Conservation (phyloP, 2,888 invertebrate genomes). For the Rhamnusium bicolor region DNA sequence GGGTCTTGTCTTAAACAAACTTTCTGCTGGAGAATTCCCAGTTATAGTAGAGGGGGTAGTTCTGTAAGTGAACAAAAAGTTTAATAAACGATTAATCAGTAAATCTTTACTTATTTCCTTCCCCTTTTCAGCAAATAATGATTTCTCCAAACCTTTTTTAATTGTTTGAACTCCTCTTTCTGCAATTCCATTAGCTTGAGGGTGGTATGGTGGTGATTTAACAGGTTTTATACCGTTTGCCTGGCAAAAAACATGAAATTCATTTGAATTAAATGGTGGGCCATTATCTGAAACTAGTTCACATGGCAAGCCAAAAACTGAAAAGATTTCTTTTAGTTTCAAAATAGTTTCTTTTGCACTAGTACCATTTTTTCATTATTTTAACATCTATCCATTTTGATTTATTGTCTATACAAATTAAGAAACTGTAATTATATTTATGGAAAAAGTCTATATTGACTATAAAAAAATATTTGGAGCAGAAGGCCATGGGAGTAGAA, state of each 20-base stretch:
- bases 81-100: too few species aligned
- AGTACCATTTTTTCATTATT: slow-evolving; percentile 47
- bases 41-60: too few species aligned
- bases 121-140: slow-evolving; percentile 26
- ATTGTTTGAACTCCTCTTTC: slow-evolving; percentile 51
- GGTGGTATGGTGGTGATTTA: slow-evolving; percentile 53
- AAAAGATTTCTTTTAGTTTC: slow-evolving; percentile 43
- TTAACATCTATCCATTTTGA: slow-evolving; percentile 54
- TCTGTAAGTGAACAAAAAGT: too few species aligned
- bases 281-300: slow-evolving; percentile 54
- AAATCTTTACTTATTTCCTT: background rate
- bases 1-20: too few species aligned
- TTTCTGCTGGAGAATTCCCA: too few species aligned
- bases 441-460: slow-evolving; percentile 46
- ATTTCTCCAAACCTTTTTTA: slow-evolving; percentile 45
- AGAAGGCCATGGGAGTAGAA: slow-evolving; percentile 43
- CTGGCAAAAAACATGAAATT: slow-evolving; percentile 48
- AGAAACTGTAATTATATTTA: slow-evolving; percentile 33
- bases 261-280: too few species aligned
- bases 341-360: slow-evolving; percentile 37
- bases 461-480: slow-evolving; percentile 40
- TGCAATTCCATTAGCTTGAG: slow-evolving; percentile 50
- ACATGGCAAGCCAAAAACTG: slow-evolving; percentile 46
- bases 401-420: slow-evolving; percentile 47
- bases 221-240: slow-evolving; percentile 53